These are phyloP conservation scores for Zaprionus ornatus DNA, from an alignment of 1,140 invertebrate genomes.

Conservation along the genomic window DNA sequence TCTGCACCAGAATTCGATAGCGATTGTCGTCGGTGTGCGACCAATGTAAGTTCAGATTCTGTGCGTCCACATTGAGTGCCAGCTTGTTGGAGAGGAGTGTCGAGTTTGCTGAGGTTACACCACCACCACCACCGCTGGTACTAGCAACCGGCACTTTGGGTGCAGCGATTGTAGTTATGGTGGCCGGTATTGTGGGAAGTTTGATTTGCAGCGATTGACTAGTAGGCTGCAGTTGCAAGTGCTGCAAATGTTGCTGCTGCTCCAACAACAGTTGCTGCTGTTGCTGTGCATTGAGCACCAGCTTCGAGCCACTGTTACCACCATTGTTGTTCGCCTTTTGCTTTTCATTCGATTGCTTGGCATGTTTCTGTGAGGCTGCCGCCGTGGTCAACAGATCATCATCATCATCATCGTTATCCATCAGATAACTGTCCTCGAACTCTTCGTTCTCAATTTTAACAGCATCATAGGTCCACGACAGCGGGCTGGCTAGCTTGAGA, in stretches of 20 bases:
- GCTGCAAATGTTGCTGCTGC: slow-evolving; percentile 77
- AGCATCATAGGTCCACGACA: slow-evolving; percentile 81
- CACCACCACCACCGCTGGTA: slow-evolving; percentile 42
- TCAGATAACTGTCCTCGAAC: slow-evolving; percentile 73
- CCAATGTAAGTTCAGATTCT: slow-evolving; percentile 66
- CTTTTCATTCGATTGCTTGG: slow-evolving; percentile 67
- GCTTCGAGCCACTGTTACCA: slow-evolving; percentile 39
- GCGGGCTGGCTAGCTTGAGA: slow-evolving; percentile 74
- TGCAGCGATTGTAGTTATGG: slow-evolving; percentile 70
- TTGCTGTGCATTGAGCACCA: slow-evolving; percentile 63
- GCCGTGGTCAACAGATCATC: slow-evolving; percentile 76
- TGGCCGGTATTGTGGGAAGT: slow-evolving; percentile 74
- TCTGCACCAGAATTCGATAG: slow-evolving; percentile 79
- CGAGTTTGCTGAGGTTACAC: slow-evolving; percentile 44
- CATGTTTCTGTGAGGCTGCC: slow-evolving; percentile 74
- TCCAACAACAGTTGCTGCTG: slow-evolving; percentile 72
- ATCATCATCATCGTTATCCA: slow-evolving; percentile 78
- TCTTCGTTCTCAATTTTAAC: slow-evolving; percentile 82
- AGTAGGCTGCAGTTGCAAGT: slow-evolving; percentile 75
- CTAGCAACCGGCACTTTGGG: slow-evolving; percentile 50
- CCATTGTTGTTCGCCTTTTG: slow-evolving; percentile 21
- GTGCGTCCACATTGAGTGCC: slow-evolving; percentile 50
- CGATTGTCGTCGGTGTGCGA: slow-evolving; percentile 78
- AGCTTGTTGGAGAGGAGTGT: slow-evolving; percentile 50
- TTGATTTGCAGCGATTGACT: slow-evolving; percentile 76